Evolutionary conservation across 2,888 invertebrate genomes (phyloP), one percentile per base, ranked within the genome.

Genomic region (Conops quadrifasciatus): DNA sequence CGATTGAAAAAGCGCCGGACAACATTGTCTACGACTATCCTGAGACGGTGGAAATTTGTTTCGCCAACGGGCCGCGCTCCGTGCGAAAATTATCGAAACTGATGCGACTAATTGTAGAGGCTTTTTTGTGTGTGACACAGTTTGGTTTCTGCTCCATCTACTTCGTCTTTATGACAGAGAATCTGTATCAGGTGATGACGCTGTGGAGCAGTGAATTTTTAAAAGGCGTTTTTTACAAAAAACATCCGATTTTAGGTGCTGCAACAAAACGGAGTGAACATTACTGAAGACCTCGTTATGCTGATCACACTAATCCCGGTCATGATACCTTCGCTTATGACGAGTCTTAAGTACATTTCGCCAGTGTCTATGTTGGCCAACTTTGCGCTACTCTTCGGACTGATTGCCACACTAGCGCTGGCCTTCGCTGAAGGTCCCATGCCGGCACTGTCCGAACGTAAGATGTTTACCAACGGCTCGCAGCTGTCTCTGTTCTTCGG

Each of bases 121-220:
- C 90, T 45, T 96, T 96, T 87, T 89, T 98, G 71, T 94, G 96
- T 86, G 88, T 96, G 71, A 98, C 97, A 16, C 98, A 98, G 87
- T 89, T 98, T 65, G 98, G 98, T 71, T 98, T 98, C 87, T 98
- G 98, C 86, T 97, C 96, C 82, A 94, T 98, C 15, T 98, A 98
- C 86, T 94, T 97, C 81, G 94, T 97, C 11, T 98, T 98, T 84
- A 93, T 98, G 76, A 93, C 96, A 0, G 91, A 92, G 74, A 97
- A 95, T 84, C 85, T 95, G 56, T 88, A 93, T 86, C 90, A 92
- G 89, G 82, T 82, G 59, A 73, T 79, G 19, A 21, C 16, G 26
- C n/a, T 7, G 1, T 7, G n/a, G n/a, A n/a, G n/a, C n/a, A n/a
- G n/a, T n/a, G 21, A 30, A 47, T 47, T 59, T 26, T 47, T 45